Base-by-base conservation (phyloP, 2,888 invertebrate species). In the Limnephilus auricula region DNA sequence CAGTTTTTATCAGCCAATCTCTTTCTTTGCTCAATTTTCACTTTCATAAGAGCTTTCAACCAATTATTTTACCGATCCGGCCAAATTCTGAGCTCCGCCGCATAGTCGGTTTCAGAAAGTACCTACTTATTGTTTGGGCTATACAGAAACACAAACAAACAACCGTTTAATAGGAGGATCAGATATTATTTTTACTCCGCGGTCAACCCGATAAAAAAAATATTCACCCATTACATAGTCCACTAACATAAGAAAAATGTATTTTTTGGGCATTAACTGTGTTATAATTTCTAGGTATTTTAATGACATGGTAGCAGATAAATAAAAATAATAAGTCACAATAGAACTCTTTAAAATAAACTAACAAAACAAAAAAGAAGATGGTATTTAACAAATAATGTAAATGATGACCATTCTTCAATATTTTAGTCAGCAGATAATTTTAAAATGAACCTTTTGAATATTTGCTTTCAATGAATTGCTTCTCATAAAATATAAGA, bases 141-240 rank as follows among this genome's bases (percentile, higher is more conserved):
- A 85, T 40, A 85, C 40, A n/a, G 45, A 85, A 30, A 85, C 45
- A 85, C 85, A 40, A 88, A 78, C 25, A 85, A 85, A 85, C 85
- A 30, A 45, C n/a, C n/a, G 34, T 34, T 32, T n/a, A 40, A 85
- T 85, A 40, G 40, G 30, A 5, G 79, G 78, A 79, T 88, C 79
- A 79, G 79, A 88, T 79, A 88, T 88, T 79, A 88, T 30, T 88
- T 86, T 79, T 88, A 88, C 25, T 88, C 37, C 30, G 79, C 65
- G 78, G 37, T 78, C 78, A 79, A 88, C 87, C 87, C 34, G 87
- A 88, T n/a, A 85, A 37, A 88, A 88, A 88, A 88, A 88, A 88
- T 32, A 87, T 87, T 65, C 87, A 78, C 34, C 87, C n/a, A 40
- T 87, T 87, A 32, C n/a, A 85, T 34, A 79, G 25, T 78, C 87